Evolutionary conservation across 2,113 vertebrate species (phyloP).

Genomic region (Syngnathus typhle): DNA sequence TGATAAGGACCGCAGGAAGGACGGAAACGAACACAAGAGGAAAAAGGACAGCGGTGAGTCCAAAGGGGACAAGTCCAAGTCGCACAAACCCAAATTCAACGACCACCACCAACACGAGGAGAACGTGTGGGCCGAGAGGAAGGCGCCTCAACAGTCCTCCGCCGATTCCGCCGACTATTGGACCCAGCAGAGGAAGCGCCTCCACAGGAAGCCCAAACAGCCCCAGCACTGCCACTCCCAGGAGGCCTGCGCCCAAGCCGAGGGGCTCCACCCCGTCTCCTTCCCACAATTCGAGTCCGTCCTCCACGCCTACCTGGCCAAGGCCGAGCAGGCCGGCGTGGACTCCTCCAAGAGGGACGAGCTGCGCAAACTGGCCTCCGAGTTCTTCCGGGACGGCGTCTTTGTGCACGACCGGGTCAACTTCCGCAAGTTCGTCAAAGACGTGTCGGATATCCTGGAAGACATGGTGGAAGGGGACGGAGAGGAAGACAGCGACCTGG

Average conservation of each 20-base stretch:
- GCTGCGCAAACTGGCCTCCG: constrained; percentile 45
- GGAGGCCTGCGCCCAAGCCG: constrained; percentile 73
- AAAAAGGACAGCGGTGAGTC: not conserved
- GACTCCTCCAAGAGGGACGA: constrained; percentile 44
- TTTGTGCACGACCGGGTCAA: constrained; percentile 80
- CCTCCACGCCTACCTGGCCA: constrained; percentile 71
- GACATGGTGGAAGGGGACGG: constrained; percentile 71
- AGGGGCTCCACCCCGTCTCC: constrained; percentile 74
- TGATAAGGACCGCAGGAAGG: constrained; percentile 3
- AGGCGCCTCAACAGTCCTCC: constrained; percentile 13
- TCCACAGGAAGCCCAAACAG: constrained; percentile 56
- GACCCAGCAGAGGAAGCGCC: constrained; percentile 43
- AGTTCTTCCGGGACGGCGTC: constrained; percentile 73
- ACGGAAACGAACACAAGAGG: constrained; percentile 20
- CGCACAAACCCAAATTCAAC: constrained; percentile 12
- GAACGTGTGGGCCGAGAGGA: constrained; percentile 27
- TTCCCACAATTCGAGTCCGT: constrained; percentile 69
- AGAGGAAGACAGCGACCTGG: constrained; percentile 35
- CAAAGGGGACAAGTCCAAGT: constrained; percentile 32
- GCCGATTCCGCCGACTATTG: constrained; percentile 54
- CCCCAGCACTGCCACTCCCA: constrained; percentile 68
- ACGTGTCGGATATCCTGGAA: constrained; percentile 84
- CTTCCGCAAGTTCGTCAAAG: constrained; percentile 81
- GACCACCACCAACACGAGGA: constrained; percentile 10
- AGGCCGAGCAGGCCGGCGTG: constrained; percentile 46